Evolutionary conservation across 2,888 invertebrate genomes (phyloP), one percentile per base, ranked within the genome.

Genomic region (Polydrusus pterygomalis): DNA sequence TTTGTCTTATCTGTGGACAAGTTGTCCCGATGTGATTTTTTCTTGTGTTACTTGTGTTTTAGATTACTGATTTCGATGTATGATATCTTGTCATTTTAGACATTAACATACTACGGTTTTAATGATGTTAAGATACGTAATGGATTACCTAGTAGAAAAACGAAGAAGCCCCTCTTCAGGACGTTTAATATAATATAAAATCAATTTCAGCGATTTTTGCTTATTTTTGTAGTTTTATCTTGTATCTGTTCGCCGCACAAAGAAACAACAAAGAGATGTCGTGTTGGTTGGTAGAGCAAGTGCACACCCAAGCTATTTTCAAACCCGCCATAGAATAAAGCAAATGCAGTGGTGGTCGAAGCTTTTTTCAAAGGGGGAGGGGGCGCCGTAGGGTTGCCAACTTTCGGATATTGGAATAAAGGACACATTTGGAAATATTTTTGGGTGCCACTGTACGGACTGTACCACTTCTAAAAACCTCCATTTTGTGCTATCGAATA

Each of bases 1-100:
- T 78, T 78, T 78, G 78, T 78, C 76, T 78, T 78, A 73, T 78
- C 74, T 34, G 43, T 60, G 74, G 77, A 77, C 77, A 70, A 51
- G 67, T 74, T 70, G 77, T 74, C 77, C 73, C 51, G 74, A 71
- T 70, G 62, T 45, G 67, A 73, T 63, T 74, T 77, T 77, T 77
- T 74, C 63, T 65, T 77, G 62, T 65, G 69, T 73, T 77, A 72
- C 68, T 72, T 77, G 77, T 77, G 72, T 77, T 77, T 77, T 73
- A 77, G 73, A 77, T 77, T 77, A 77, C 70, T 67, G 77, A 77
- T 77, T 70, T 70, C 65, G 77, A 77, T 77, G 56, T 51, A 63
- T 65, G 77, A 77, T 77, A 74, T 77, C 74, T 77, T 74, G 77
- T 77, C 73, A 74, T 56, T 77, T 74, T 67, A 54, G 77, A 77